phyloP scores from a whole-genome alignment of 2,888 invertebrate genomes.

The Listrodromus nycthemerus region DNA sequence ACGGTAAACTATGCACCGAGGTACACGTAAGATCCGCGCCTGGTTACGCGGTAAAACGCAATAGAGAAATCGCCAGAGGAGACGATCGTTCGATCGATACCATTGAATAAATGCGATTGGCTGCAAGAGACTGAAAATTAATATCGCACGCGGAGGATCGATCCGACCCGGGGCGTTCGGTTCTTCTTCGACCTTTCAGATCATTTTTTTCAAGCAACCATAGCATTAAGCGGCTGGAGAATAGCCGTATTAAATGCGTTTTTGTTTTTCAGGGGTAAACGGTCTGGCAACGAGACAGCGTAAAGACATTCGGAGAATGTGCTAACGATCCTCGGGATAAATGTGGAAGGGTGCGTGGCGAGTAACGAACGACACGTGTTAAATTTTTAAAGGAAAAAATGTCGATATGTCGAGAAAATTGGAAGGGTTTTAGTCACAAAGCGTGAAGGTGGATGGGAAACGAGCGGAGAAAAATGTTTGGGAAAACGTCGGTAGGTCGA shows the following conservation, averaged over 20 bases:
- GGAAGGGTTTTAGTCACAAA: background rate
- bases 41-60: constrained; percentile 21
- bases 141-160: constrained; percentile 35
- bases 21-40: constrained; percentile 1
- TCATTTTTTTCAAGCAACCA: background rate
- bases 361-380: constrained; percentile 5
- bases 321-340: background rate
- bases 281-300: background rate
- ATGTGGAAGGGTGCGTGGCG: background rate
- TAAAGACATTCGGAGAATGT: constrained; percentile 12
- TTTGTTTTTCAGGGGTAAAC: background rate
- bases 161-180: background rate
- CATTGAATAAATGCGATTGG: constrained; percentile 59
- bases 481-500: background rate
- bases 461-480: background rate
- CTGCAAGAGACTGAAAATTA: constrained; percentile 35
- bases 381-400: background rate
- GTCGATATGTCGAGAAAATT: background rate
- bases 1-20: constrained; percentile 43
- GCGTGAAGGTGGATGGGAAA: too few species aligned
- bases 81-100: constrained; percentile 59
- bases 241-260: background rate
- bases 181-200: background rate
- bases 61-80: constrained; percentile 59
- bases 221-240: background rate